phyloP scores from a whole-genome alignment of 1,140 invertebrate species.

The Littorina saxatilis region DNA sequence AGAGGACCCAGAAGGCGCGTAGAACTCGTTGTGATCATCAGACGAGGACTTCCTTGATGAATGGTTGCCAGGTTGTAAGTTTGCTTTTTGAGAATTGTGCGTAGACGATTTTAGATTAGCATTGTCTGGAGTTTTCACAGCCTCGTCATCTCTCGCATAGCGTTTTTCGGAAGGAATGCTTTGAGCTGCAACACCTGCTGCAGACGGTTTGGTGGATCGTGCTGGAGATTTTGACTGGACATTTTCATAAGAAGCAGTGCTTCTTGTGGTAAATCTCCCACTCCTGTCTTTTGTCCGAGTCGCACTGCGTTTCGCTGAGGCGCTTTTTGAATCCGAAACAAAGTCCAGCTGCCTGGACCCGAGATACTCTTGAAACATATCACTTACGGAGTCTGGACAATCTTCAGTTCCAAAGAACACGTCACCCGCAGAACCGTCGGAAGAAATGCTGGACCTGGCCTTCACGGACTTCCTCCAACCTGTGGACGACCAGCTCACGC shows the following conservation, averaged over 20 bases:
- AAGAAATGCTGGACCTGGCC: background rate
- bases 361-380: too few relatives aligned
- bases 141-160: background rate
- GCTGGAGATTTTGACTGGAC: background rate
- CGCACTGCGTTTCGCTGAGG: background rate
- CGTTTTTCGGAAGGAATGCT: background rate
- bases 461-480: background rate
- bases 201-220: background rate
- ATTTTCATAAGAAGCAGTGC: background rate
- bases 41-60: background rate
- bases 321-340: background rate
- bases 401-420: background rate
- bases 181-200: background rate
- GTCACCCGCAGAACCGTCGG: background rate
- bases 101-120: background rate
- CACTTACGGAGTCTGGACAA: background rate
- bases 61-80: too few relatives aligned
- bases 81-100: background rate
- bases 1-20: background rate
- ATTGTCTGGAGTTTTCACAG: background rate
- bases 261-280: background rate
- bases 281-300: background rate
- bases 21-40: background rate
- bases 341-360: background rate
- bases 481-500: background rate